Percentiles rank a stretch among this genome's conserved stretches.
phyloP scores from a whole-genome alignment of 2,888 invertebrate genomes.

The Agrotis puta region DNA sequence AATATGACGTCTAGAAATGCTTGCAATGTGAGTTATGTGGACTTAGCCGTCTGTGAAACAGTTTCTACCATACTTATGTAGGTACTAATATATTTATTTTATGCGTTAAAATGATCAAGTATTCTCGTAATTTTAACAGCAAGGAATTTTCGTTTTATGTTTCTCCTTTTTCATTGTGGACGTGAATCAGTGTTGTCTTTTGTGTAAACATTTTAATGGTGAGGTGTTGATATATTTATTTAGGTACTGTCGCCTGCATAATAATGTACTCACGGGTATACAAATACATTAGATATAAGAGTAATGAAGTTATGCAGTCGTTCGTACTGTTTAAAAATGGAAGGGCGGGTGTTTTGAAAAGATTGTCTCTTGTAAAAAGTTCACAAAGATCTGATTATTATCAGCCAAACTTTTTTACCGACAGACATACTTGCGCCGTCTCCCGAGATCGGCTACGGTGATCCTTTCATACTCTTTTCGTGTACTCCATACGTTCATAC shows the following conservation, averaged over 20 bases:
- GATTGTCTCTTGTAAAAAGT: no score
- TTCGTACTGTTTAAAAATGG: background rate
- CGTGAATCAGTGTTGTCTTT: slow-evolving; percentile 20
- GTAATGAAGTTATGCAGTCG: background rate
- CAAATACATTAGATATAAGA: background rate
- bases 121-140: slow-evolving; percentile 5
- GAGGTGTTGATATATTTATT: slow-evolving; percentile 37
- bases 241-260: slow-evolving; percentile 8
- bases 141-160: slow-evolving; percentile 17
- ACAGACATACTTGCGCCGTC: no score
- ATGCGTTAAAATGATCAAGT: slow-evolving; percentile 16
- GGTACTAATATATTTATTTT: slow-evolving; percentile 33
- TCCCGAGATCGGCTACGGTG: no score
- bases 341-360: no score
- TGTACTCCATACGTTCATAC: no score
- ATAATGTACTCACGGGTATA: background rate
- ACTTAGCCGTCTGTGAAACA: slow-evolving; percentile 27
- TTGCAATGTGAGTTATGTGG: slow-evolving; percentile 50
- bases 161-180: slow-evolving; percentile 7
- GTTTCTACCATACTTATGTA: slow-evolving; percentile 26
- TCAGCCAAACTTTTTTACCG: no score
- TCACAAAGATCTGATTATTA: no score
- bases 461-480: no score
- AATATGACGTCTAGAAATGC: slow-evolving; percentile 60
- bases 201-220: slow-evolving; percentile 25